Base-by-base conservation (phyloP, 2,888 invertebrate species). In the Helicoverpa assulta region DNA sequence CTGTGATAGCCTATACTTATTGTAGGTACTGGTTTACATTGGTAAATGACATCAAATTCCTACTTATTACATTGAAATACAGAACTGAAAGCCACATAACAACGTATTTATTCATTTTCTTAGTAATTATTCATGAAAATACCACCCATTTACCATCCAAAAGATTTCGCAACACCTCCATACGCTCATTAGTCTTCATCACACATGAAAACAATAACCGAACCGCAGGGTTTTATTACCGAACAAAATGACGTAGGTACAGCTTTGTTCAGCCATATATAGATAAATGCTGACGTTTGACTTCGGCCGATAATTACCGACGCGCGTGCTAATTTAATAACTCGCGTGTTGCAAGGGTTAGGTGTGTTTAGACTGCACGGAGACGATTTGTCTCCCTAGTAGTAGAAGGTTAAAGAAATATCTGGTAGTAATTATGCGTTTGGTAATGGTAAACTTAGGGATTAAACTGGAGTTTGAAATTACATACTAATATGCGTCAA, bases 291-390 rank as follows among this genome's bases (percentile, higher is more conserved):
- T 54, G 67, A 74, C 66, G 75, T 84, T 76, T 75, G 85, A 81
- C 84, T 85, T 89, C 84, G 86, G 85, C 89, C 89, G 91, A 94
- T 94, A 94, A 94, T 94, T 94, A 94, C 92, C 90, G 92, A 89
- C 89, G 92, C 91, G 92, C 90, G 93, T 92, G 93, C 91, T 91
- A 93, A 94, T 94, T 94, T 94, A 95, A 93, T 94, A 94, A 94
- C 92, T 89, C 91, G 87, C 87, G 88, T 86, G 84, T 82, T 78
- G 73, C 80, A 81, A 80, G 81, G 82, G 78, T 85, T 83, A 81
- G 84, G 81, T 58, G n/a, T 16, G 18, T 78, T 89, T 91, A 89
- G 89, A 21, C 12, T 76, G 76, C 80, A 74, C 47, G 85, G 16
- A 14, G 21, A n/a, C 54, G 59, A 58, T 54, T 18, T 14, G 18